Evolutionary conservation across 2,888 invertebrate species (phyloP).

Genomic region (Eucriotettix oculatus): DNA sequence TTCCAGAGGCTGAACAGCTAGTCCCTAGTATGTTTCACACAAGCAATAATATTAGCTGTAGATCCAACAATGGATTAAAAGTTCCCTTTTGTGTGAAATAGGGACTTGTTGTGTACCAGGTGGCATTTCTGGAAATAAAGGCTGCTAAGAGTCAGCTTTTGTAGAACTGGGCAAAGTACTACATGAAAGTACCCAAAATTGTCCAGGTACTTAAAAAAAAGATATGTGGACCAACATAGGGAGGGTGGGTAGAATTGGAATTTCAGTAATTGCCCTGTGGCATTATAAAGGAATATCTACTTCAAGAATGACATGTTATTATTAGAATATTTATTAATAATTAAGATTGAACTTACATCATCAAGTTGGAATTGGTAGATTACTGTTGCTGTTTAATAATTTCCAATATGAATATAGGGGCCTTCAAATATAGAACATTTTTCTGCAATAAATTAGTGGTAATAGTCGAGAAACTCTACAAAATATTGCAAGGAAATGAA

Average conservation of each 20-base stretch:
- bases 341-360: background rate
- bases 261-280: too few species aligned
- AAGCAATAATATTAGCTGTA: background rate
- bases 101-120: background rate
- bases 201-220: too few species aligned
- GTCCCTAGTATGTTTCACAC: background rate
- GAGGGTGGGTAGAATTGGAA: too few species aligned
- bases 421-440: background rate
- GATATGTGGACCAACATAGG: too few species aligned
- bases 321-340: background rate
- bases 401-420: slow-evolving; percentile 1
- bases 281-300: too few species aligned
- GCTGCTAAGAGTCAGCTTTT: too few species aligned
- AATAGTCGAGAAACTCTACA: background rate
- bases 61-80: background rate
- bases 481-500: background rate
- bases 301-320: background rate
- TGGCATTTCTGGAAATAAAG: too few species aligned
- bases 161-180: too few species aligned
- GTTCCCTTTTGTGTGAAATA: background rate
- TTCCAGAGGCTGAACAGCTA: background rate
- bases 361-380: slow-evolving; percentile 1
- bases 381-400: background rate
- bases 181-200: too few species aligned
- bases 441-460: slow-evolving; percentile 1